Percentiles rank a stretch among this genome's conserved stretches.
These are phyloP conservation scores for Notoglanidium macrostoma DNA, from an alignment of 2,797 vertebrate genomes.

Conservation along the genomic window DNA sequence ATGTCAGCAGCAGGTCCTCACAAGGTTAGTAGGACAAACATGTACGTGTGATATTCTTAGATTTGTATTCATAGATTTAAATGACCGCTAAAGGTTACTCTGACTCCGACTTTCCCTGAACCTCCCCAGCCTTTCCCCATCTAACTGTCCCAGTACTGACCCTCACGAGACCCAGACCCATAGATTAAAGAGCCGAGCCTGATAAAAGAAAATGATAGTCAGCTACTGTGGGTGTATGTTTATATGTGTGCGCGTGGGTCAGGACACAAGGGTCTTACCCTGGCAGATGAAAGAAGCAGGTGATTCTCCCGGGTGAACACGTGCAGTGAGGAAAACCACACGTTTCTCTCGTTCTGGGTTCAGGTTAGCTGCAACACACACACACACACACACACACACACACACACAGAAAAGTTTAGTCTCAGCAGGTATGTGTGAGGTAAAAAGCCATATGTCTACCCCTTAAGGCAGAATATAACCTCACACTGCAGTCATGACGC, in stretches of 20 bases:
- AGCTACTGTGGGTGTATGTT: constrained; percentile 1
- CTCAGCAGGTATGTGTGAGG: constrained; percentile 45
- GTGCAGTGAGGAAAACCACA: constrained; percentile 90
- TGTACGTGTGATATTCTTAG: background rate
- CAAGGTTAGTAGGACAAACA: background rate
- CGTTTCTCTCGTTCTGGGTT: constrained; percentile 84
- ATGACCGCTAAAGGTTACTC: constrained; percentile 27
- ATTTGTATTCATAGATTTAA: constrained; percentile 1
- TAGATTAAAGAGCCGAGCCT: constrained; percentile 27
- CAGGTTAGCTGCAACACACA: constrained; percentile 76
- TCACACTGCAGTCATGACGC: constrained; percentile 32
- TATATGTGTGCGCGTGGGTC: background rate
- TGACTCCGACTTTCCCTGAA: constrained; percentile 21
- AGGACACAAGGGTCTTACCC: constrained; percentile 77
- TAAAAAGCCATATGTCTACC: constrained; percentile 43
- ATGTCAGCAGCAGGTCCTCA: background rate
- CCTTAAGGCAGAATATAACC: constrained; percentile 36
- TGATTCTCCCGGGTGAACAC: constrained; percentile 96
- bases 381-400: constrained; percentile 35
- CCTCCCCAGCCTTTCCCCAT: constrained; percentile 8
- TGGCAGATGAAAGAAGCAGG: constrained; percentile 97
- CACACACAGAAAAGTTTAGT: constrained; percentile 42
- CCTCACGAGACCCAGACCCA: constrained; percentile 15
- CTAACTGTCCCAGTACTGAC: constrained; percentile 12
- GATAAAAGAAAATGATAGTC: constrained; percentile 30